Evolutionary conservation across 2,113 vertebrate species (phyloP).

Genomic region (Mustela nigripes): DNA sequence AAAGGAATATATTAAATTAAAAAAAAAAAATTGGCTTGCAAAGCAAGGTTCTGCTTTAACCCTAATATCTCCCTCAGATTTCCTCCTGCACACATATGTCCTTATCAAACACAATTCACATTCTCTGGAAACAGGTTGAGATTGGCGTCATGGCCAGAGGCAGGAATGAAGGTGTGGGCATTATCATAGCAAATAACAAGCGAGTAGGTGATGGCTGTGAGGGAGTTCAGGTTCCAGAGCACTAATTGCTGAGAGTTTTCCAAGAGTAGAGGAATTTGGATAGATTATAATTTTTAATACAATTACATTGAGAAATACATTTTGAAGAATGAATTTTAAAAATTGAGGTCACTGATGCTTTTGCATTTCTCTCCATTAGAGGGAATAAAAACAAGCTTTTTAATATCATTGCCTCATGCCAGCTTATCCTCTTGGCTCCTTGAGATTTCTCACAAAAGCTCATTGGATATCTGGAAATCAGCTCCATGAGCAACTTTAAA

Average conservation of each 20-base stretch:
- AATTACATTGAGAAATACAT: conserved; percentile 45
- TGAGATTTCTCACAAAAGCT: neutral
- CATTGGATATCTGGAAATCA: neutral
- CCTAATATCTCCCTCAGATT: conserved; percentile 61
- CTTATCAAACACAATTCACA: conserved; percentile 1
- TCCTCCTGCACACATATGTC: neutral
- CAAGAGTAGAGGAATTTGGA: conserved; percentile 28
- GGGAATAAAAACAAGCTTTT: conserved; percentile 4
- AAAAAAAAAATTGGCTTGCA: conserved; percentile 63
- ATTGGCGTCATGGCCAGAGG: neutral
- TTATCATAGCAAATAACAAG: neutral
- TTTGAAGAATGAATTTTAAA: conserved; percentile 54
- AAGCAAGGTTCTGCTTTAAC: conserved; percentile 74
- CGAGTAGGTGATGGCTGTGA: neutral
- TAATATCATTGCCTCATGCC: neutral
- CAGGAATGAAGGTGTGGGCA: neutral
- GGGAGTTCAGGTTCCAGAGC: neutral
- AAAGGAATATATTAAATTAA: conserved; percentile 55
- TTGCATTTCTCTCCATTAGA: conserved; percentile 39
- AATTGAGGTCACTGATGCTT: neutral
- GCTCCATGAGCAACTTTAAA: neutral
- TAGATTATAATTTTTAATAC: conserved; percentile 43
- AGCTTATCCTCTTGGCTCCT: neutral
- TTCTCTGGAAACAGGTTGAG: conserved; percentile 53
- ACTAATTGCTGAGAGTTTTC: conserved; percentile 17